These are phyloP conservation scores for Smutsia gigantea DNA, from an alignment of 2,797 vertebrate species.

Conservation along the genomic window DNA sequence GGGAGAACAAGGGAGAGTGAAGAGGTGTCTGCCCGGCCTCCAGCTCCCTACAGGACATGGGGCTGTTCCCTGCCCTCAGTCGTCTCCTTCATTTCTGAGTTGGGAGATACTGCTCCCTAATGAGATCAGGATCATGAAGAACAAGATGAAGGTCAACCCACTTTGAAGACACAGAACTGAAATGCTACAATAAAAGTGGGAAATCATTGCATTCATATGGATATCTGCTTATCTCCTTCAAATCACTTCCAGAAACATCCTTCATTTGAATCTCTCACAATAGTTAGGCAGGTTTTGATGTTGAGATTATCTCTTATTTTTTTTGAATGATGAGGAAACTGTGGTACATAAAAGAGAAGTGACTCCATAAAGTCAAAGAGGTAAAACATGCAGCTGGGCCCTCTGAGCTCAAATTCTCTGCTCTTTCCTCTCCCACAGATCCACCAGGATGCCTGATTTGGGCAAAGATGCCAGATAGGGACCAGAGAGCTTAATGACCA, in stretches of 20 bases:
- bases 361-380: not conserved
- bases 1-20: not conserved
- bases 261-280: not conserved
- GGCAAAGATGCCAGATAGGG: not conserved
- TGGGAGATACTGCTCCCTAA: not conserved
- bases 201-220: not conserved
- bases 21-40: not conserved
- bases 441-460: not conserved
- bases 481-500: not conserved
- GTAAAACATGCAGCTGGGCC: not conserved
- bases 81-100: not conserved
- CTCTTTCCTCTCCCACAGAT: not conserved
- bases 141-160: not conserved
- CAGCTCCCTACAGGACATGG: not conserved
- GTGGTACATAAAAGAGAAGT: not conserved
- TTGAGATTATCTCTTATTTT: not conserved
- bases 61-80: not conserved
- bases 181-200: not conserved
- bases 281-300: not conserved
- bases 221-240: not conserved
- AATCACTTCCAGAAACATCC: not conserved
- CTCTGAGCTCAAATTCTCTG: not conserved
- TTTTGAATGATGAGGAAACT: not conserved
- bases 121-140: not conserved
- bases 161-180: not conserved